Evolutionary conservation across 1,140 invertebrate genomes (phyloP).

Genomic region (Orius insidiosus): DNA sequence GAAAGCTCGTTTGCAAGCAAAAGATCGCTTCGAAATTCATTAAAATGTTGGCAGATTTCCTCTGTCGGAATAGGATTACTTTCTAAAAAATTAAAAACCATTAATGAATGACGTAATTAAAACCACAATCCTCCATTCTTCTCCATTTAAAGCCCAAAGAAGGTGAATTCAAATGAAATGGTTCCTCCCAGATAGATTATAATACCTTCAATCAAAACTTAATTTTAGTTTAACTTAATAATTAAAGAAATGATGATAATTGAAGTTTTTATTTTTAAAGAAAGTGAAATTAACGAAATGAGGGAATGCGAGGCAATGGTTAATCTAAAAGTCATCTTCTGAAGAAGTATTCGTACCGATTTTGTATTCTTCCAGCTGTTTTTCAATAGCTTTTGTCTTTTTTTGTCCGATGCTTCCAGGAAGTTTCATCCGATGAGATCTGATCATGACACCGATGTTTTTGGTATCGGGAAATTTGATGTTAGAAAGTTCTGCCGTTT

Average conservation of each 20-base stretch:
- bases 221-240: too few relatives aligned
- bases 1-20: slow-evolving; percentile 89
- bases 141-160: too few relatives aligned
- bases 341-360: slow-evolving; percentile 45
- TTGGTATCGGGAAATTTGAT: slow-evolving; percentile 95
- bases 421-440: slow-evolving; percentile 89
- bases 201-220: too few relatives aligned
- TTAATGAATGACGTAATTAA: not conserved
- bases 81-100: not conserved
- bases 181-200: too few relatives aligned
- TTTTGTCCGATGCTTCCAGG: slow-evolving; percentile 89
- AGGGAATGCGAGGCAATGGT: not conserved
- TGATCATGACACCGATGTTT: slow-evolving; percentile 68
- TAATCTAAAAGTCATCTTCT: too few relatives aligned
- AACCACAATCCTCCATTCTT: not conserved
- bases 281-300: slow-evolving; percentile 6
- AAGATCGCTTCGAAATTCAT: slow-evolving; percentile 91
- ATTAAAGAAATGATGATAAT: too few relatives aligned
- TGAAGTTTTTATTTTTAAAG: too few relatives aligned
- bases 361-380: slow-evolving; percentile 70
- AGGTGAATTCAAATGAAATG: too few relatives aligned
- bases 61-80: slow-evolving; percentile 81
- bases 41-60: slow-evolving; percentile 82
- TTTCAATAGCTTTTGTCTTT: slow-evolving; percentile 90
- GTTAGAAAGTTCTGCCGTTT: slow-evolving; percentile 61